Base-by-base conservation (phyloP, 2,888 invertebrate species). In the Biston stratarius region DNA sequence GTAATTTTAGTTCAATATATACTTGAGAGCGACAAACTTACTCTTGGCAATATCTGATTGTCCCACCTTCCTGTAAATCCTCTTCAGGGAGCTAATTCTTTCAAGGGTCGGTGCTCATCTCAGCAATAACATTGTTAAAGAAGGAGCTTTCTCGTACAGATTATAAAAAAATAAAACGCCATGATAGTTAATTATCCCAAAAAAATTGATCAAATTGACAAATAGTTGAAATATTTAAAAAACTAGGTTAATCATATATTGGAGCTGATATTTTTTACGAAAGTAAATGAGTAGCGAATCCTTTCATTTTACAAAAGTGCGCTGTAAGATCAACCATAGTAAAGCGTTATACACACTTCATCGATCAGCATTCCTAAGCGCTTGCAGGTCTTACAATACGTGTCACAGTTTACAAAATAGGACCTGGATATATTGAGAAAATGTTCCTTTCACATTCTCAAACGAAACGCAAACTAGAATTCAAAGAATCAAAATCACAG, bases 311-410 rank as follows among this genome's bases (percentile, higher is more conserved):
- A 24, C 24, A 24, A 24, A 24, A 24, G 24, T 24, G 24, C 24
- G 24, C 24, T 24, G 24, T 24, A 24, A 24, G 24, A 24, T 24
- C 24, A 24, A 24, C 24, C 1, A 24, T 24, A 24, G 24, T 24
- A 24, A 24, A 24, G 24, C 24, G 24, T 24, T 24, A 24, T 24
- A 24, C 24, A 24, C 24, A 24, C 24, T 24, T 1, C 24, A 61
- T 61, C 55, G 38, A 14, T 14, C 24, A 34, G 33, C 55, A 48
- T 47, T 47, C 38, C 58, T 59, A 33, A 34, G 33, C 58, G 15
- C 58, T 53, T 64, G 60, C 48, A 64, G 40, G 33, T 11, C 1
- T 59, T 7, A 56, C 59, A 56, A 53, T 12, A 34, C 55, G n/a
- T 33, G 34, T 34, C 56, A 34, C 56, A 57, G 44, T 10, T 34